Evolutionary conservation across 2,113 vertebrate genomes (phyloP), one percentile per base, ranked within the genome.

Genomic region (Arothron firmamentum): DNA sequence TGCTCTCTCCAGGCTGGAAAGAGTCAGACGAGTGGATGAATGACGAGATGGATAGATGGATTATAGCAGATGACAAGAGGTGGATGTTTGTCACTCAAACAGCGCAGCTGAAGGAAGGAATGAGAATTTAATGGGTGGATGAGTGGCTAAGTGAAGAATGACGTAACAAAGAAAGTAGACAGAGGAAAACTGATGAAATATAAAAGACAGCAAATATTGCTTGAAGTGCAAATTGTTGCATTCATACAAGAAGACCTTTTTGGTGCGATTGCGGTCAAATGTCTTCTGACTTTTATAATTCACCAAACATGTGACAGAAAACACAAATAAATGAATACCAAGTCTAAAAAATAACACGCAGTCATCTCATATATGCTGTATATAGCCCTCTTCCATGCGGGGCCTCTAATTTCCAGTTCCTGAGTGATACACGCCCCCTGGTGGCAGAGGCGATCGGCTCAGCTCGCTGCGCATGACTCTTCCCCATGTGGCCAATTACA

Each of bases 391-490:
- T 43, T 16, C 15, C 49, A 48, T 11, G 15, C 54, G 34, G 57
- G 49, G 61, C 56, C 59, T 75, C 62, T 66, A 55, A n/a, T 18
- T 31, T 66, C 52, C 51, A 70, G 70, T 85, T 74, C 41, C 72
- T 86, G 81, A 84, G 53, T 65, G 78, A 73, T 78, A 85, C 62
- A 10, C 79, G 82, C 87, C 87, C 82, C 75, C 87, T 89, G 67
- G 81, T 87, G 87, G 85, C 63, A 48, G 67, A 77, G 43, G 63
- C 83, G 75, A 79, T 79, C 67, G 80, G 71, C 74, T 72, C 42
- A 17, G 23, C 63, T 73, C 63, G 74, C 78, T 68, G 48, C 25
- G 51, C 62, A 18, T 11, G 9, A 53, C 31, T 68, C 51, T 58
- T 51, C 64, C 72, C 67, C 70, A 34, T 34, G 65, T 72, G 72